Percentiles rank a stretch among this genome's conserved stretches.
Evolutionary conservation across 2,888 invertebrate genomes (phyloP).

Genomic region (Spicauda simplicius): DNA sequence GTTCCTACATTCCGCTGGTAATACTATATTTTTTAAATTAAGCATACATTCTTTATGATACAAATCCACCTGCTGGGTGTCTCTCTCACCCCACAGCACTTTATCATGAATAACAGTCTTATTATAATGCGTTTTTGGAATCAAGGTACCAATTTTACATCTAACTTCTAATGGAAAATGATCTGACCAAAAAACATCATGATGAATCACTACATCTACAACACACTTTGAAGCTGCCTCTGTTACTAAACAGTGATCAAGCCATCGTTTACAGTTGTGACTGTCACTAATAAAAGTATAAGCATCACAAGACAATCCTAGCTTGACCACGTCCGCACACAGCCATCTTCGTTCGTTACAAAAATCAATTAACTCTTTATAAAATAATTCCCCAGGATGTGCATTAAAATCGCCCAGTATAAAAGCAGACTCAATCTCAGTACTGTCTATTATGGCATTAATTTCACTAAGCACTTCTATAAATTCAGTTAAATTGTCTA

Average conservation of each 20-base stretch:
- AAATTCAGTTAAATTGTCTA: too few relatives aligned
- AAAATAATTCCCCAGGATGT: too few relatives aligned
- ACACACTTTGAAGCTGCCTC: not conserved
- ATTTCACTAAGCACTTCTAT: too few relatives aligned
- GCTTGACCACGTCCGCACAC: slow-evolving; percentile 1
- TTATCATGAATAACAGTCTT: not conserved
- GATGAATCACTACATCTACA: not conserved
- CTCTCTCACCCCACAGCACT: not conserved
- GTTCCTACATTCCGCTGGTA: too few relatives aligned
- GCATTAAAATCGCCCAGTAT: too few relatives aligned
- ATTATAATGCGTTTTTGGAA: not conserved
- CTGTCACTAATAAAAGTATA: slow-evolving; percentile 5
- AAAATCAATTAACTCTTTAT: not conserved
- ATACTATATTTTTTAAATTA: too few relatives aligned
- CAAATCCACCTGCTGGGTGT: not conserved
- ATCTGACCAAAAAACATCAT: slow-evolving; percentile 4
- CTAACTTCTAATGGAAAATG: slow-evolving; percentile 7
- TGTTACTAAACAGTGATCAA: not conserved
- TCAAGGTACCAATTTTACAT: slow-evolving; percentile 2
- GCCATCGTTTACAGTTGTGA: not conserved
- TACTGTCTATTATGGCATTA: too few relatives aligned
- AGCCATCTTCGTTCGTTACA: not conserved
- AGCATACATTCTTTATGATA: too few relatives aligned
- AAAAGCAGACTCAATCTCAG: too few relatives aligned
- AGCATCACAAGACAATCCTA: not conserved